A percentile compares a stretch with the other conserved stretches of the same genome.
Conservation (phyloP, 2,888 invertebrate genomes). For the Andricus curvator region DNA sequence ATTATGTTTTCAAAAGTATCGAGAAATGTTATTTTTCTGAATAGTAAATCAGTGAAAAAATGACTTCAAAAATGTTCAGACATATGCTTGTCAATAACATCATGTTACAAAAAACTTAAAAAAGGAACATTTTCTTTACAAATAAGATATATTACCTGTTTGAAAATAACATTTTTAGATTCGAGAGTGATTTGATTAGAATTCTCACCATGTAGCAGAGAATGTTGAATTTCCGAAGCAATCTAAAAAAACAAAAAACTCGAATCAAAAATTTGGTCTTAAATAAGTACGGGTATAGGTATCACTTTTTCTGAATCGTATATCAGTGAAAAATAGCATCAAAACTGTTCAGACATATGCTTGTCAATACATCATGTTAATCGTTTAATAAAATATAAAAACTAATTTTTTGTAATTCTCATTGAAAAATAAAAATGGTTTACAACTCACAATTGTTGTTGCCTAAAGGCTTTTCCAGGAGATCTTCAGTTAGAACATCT, state of each 20-base stretch:
- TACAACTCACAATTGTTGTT: not conserved
- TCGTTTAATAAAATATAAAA: no score
- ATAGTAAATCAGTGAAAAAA: not conserved
- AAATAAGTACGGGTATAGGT: no score
- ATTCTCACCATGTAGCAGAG: no score
- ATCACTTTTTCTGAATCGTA: not conserved
- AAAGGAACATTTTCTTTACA: no score
- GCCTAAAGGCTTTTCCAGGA: not conserved
- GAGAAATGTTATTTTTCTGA: not conserved
- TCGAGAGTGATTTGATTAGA: no score
- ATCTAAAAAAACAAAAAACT: no score
- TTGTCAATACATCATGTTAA: slow-evolving; percentile 21
- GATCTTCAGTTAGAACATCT: not conserved
- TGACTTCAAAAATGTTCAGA: slow-evolving; percentile 11
- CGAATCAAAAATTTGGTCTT: no score
- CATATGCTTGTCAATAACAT: slow-evolving; percentile 35
- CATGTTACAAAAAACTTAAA: not conserved
- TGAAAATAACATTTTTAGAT: no score
- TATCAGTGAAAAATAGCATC: slow-evolving; percentile 1
- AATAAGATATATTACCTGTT: no score
- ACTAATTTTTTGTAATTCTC: no score
- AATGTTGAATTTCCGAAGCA: no score
- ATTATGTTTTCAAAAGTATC: not conserved
- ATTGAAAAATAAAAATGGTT: not conserved
- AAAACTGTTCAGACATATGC: slow-evolving; percentile 36